Evolutionary conservation across 2,797 vertebrate genomes (phyloP).

Genomic region (Etheostoma nigrum): DNA sequence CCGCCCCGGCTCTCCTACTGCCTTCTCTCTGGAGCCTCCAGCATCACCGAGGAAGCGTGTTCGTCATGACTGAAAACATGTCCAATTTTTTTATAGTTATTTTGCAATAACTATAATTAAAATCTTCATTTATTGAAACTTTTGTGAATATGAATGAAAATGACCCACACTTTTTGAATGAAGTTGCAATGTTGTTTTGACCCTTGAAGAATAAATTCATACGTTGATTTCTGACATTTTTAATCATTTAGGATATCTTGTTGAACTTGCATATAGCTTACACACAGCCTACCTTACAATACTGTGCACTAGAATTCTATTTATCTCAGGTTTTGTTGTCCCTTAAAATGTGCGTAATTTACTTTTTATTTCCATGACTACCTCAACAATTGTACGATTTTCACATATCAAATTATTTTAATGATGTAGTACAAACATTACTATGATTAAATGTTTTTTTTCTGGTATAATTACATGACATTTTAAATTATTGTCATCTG

Average conservation of each 20-base stretch:
- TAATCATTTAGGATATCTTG: background rate
- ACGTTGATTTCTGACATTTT: constrained; percentile 10
- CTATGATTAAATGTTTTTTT: constrained; percentile 20
- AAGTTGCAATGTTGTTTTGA: constrained; percentile 17
- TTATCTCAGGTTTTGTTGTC: constrained; percentile 50
- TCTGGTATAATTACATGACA: constrained; percentile 31
- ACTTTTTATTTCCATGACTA: constrained; percentile 55
- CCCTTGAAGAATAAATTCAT: background rate
- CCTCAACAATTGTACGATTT: constrained; percentile 60
- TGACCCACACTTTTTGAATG: background rate
- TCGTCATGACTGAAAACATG: constrained; percentile 80
- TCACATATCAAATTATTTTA: constrained; percentile 30
- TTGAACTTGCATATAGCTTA: constrained; percentile 8
- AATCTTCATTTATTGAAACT: background rate
- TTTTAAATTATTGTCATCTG: constrained; percentile 34
- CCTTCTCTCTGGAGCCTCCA: constrained; percentile 90
- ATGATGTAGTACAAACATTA: constrained; percentile 34
- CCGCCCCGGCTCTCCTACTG: constrained; percentile 92
- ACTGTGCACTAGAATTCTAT: constrained; percentile 45
- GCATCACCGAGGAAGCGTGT: constrained; percentile 84
- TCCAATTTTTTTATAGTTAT: background rate
- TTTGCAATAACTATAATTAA: constrained; percentile 5
- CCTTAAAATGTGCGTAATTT: constrained; percentile 49
- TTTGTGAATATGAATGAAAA: constrained; percentile 13
- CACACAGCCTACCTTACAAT: background rate